These are phyloP conservation scores for Leptinotarsa defecta DNA, from an alignment of 1,140 invertebrate genomes.

Conservation along the genomic window DNA sequence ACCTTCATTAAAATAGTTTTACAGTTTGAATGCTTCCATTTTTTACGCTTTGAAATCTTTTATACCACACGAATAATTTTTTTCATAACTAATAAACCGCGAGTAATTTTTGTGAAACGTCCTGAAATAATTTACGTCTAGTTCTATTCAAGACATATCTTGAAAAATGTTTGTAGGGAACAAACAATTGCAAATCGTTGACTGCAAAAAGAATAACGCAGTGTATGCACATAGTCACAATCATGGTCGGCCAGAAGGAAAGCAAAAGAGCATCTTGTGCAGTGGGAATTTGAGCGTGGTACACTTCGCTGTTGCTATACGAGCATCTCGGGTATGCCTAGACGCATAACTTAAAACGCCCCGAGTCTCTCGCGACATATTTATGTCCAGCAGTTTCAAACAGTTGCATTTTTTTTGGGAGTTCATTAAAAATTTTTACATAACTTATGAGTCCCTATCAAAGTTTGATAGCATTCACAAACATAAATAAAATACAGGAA, in stretches of 20 bases:
- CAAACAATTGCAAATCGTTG: too few species aligned
- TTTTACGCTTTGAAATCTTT: too few species aligned
- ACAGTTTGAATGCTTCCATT: too few species aligned
- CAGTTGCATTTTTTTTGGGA: conserved; percentile 34
- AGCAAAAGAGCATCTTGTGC: not conserved
- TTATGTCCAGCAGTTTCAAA: conserved; percentile 39
- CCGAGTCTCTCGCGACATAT: conserved; percentile 38
- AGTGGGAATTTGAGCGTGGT: not conserved
- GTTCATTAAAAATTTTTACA: conserved; percentile 38
- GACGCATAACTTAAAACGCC: conserved; percentile 37
- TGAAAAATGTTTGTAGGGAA: too few species aligned
- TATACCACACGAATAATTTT: too few species aligned
- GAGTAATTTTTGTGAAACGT: too few species aligned
- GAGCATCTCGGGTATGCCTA: conserved; percentile 39
- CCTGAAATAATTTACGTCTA: too few species aligned
- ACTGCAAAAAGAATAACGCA: too few species aligned
- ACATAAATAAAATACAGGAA: not conserved
- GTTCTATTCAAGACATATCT: too few species aligned
- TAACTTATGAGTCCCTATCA: not conserved
- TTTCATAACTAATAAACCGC: too few species aligned
- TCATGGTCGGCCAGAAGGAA: not conserved
- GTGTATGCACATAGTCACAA: too few species aligned
- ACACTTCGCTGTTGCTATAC: conserved; percentile 34
- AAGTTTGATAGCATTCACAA: not conserved
- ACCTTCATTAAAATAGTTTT: too few species aligned